Base-by-base conservation (phyloP, 2,888 invertebrate species). In the Trachelus stipa region DNA sequence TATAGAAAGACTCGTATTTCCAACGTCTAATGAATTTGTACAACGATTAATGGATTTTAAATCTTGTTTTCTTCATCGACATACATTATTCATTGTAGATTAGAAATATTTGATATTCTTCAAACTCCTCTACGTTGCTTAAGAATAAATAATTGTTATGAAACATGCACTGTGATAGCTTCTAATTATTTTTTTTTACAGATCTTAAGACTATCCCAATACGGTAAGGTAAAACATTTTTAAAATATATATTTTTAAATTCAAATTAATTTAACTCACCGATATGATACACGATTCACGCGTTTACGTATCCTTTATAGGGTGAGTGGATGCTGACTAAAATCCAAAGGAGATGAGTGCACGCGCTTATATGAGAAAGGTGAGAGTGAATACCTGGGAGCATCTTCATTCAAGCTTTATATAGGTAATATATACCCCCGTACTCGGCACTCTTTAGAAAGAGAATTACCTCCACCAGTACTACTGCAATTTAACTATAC, bases 321-420 rank as follows among this genome's bases (percentile, higher is more conserved):
- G 30, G 69, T 33, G 69, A 30, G 30, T 69, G 31, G 69, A 73
- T 75, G 75, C 40, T 75, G 69, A 56, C 12, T 30, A 69, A 33
- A 69, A 69, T 30, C 69, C 31, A 33, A 69, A 69, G 30, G 11
- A 69, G 31, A 31, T 69, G 12, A 30, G 85, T 84, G 87, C 82
- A 85, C 88, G 85, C 86, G 87, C 87, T 90, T 88, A 40, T 40
- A 87, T 87, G 88, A 88, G 91, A 91, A 91, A 91, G 91, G 91
- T 90, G 89, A 90, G 90, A 91, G 91, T 89, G 91, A 91, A 91
- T 91, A 91, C 88, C 91, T 89, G 87, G 87, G 89, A 91, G 90
- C 91, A 91, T 91, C 91, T 91, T 91, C 91, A 90, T 91, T 91
- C 88, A 88, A 89, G 89, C 91, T 91, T 91, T 91, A 91, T 91